phyloP scores from a whole-genome alignment of 1,140 invertebrate genomes.

The Stegodyphus mimosarum region DNA sequence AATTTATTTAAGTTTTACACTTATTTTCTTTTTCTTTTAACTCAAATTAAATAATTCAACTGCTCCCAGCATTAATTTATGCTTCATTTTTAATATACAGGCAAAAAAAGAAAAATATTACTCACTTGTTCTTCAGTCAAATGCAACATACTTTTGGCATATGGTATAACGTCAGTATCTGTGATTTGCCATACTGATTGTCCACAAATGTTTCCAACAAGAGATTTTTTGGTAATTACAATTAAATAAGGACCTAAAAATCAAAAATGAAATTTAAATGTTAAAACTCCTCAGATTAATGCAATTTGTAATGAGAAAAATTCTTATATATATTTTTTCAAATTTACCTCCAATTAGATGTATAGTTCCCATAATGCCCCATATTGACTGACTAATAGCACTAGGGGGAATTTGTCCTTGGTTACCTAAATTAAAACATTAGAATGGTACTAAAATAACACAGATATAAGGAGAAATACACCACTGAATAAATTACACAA shows the following conservation, averaged over 20 bases:
- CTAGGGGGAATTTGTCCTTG: conserved; percentile 74
- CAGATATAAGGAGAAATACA: not conserved
- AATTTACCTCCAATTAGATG: conserved; percentile 77
- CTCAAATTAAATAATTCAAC: no score
- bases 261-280: not conserved
- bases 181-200: conserved; percentile 87
- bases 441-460: conserved; percentile 25
- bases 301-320: not conserved
- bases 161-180: conserved; percentile 87
- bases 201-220: conserved; percentile 86
- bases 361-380: conserved; percentile 89
- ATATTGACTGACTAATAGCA: conserved; percentile 79
- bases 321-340: not conserved
- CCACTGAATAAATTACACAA: no score
- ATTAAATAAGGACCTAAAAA: conserved; percentile 83
- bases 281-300: not conserved
- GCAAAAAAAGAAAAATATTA: not conserved
- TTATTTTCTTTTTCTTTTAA: not conserved
- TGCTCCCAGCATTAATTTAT: not conserved
- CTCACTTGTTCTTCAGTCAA: conserved; percentile 81
- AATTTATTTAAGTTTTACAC: no score
- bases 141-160: conserved; percentile 84
- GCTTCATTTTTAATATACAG: not conserved
- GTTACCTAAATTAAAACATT: conserved; percentile 68
- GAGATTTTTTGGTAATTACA: conserved; percentile 86